Evolutionary conservation across 2,888 invertebrate species (phyloP), one percentile per base, ranked within the genome.

Genomic region (Scotopteryx bipunctaria): DNA sequence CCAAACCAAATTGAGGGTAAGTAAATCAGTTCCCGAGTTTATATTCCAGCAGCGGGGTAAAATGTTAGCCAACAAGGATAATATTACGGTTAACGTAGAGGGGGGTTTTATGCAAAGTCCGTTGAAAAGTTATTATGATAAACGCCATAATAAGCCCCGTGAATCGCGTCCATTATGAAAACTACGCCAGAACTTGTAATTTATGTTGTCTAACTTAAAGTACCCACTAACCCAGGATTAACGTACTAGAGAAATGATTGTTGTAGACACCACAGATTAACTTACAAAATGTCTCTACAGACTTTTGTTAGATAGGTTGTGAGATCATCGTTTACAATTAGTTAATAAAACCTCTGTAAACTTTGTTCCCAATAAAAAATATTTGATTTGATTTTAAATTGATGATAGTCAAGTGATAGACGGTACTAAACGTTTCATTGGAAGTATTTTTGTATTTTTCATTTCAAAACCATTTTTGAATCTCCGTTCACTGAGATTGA

Each of bases 201-300:
- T 58, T 58, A 50, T 58, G 50, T 52, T 57, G 51, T 52, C 47
- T 55, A 64, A 64, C 57, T 63, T 59, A 35, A 55, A 59, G 57
- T 54, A 55, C 48, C 36, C 41, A 33, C 46, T 43, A 49, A 48
- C 43, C 42, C 29, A 55, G 57, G 52, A 56, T 62, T 57, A 54
- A 33, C 32, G 36, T 35, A 37, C 48, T 44, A 33, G 47, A 29
- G 14, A 53, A 46, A 21, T 31, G 55, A 15, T 35, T 23, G 17
- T 27, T 29, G 13, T 29, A 19, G 36, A 13, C 3, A 9, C 15
- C 16, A 43, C 11, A 23, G 16, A 17, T 27, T 40, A 38, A 38
- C 25, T 27, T 11, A n/a, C n/a, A n/a, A n/a, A n/a, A n/a, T n/a
- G n/a, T n/a, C n/a, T n/a, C n/a, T n/a, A n/a, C n/a, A n/a, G n/a